Base-by-base conservation (phyloP, 1,140 invertebrate species). In the Micrasema longulum region DNA sequence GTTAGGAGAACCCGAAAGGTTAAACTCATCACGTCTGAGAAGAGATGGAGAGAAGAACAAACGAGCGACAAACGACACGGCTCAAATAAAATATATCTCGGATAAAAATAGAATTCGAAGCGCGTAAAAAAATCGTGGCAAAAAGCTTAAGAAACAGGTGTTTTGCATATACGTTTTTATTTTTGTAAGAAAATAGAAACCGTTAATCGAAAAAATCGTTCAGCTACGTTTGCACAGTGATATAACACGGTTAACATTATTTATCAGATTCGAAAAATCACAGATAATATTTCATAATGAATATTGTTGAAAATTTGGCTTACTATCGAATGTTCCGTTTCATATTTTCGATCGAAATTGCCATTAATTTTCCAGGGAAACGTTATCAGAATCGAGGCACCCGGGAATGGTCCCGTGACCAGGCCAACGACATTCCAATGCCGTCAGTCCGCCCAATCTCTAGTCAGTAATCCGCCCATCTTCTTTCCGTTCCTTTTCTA, bases 1-100 rank as follows among this genome's bases (percentile, higher is more conserved):
- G 26, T 31, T 31, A 31, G 26, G 14, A 53, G 55, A 11, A 12
- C 55, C 55, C 9, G n/a, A 11, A 38, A 60, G 55, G 55, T 60
- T 60, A 60, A 60, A 60, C 55, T 60, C 55, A 60, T 60, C 55
- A 60, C 55, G 55, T 60, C 55, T n/a, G 55, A n/a, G 35, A 14
- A 60, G 55, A 31, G 38, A 60, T 60, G 35, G 35, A 26, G 55
- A 60, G 31, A 36, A 38, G 55, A 50, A 50, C 47, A 50, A 5
- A 18, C 35, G 26, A 2, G 55, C 20, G 55, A 60, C 55, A 60
- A 60, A 60, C 36, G 55, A 60, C 31, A 11, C 18, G 35, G 31
- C 55, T 60, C 18, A 60, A 60, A 31, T 7, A 31, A 31, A 4
- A 60, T 38, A 18, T 60, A 31, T 60, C 55, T 41, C 31, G 31